Percentiles rank a stretch among this genome's conserved stretches.
These are phyloP conservation scores for Aethina tumida DNA, from an alignment of 1,140 invertebrate species.

Conservation along the genomic window DNA sequence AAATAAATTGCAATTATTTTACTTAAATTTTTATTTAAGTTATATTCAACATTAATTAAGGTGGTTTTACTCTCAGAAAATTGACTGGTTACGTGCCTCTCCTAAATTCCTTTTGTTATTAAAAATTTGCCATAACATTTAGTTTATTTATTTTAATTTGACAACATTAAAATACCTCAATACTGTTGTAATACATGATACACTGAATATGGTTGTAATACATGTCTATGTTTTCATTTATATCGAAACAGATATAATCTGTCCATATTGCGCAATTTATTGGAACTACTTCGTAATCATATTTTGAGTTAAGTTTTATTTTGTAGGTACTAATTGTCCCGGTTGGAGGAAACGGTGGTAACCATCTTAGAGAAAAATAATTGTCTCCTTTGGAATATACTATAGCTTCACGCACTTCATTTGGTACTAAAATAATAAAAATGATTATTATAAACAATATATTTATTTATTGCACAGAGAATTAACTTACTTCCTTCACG, in stretches of 20 bases:
- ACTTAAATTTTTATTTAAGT: no score
- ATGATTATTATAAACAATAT: background rate
- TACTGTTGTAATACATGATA: no score
- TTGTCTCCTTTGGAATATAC: constrained; percentile 11
- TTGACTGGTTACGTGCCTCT: no score
- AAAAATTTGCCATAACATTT: no score
- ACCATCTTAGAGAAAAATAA: constrained; percentile 13
- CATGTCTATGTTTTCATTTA: background rate
- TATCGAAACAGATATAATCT: constrained; percentile 5
- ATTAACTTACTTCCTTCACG: background rate
- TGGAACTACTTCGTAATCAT: background rate
- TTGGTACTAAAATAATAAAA: constrained; percentile 3
- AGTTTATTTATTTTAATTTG: no score
- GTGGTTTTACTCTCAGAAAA: no score
- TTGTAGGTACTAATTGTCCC: constrained; percentile 8
- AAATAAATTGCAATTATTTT: no score
- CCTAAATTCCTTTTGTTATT: no score
- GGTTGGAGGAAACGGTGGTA: constrained; percentile 13
- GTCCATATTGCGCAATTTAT: constrained; percentile 12
- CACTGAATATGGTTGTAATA: no score
- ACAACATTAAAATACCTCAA: no score
- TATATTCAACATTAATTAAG: no score
- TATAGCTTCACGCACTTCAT: constrained; percentile 1
- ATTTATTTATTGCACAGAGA: background rate
- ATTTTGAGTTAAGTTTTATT: background rate